These are phyloP conservation scores for Callithrix jacchus DNA, from an alignment of 2,113 vertebrate genomes.

Conservation along the genomic window DNA sequence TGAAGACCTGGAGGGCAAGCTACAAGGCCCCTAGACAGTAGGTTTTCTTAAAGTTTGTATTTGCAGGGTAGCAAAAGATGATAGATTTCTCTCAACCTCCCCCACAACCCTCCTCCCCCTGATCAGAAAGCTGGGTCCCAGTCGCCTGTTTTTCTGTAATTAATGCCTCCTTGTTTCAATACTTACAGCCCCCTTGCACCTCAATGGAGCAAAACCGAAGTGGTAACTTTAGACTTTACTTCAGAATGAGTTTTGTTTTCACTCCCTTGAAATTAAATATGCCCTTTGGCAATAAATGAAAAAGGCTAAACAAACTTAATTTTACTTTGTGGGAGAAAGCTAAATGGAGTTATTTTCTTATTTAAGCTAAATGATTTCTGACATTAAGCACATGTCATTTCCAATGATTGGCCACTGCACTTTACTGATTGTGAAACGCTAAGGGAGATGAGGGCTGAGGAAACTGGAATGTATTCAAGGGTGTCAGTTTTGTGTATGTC, in stretches of 20 bases:
- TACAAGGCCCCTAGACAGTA: neutral
- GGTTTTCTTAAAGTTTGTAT: neutral
- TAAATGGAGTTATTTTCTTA: conserved; percentile 74
- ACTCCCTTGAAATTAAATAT: conserved; percentile 61
- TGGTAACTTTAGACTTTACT: conserved; percentile 46
- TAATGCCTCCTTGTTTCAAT: conserved; percentile 25
- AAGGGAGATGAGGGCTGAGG: conserved; percentile 35
- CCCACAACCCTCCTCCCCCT: no score
- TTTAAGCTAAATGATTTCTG: conserved; percentile 71
- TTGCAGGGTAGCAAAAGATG: neutral
- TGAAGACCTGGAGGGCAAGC: neutral
- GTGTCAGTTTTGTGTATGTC: neutral
- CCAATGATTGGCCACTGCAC: conserved; percentile 57
- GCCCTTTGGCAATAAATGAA: conserved; percentile 73
- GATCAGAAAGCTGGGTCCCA: neutral
- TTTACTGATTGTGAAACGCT: conserved; percentile 49
- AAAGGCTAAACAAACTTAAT: conserved; percentile 75
- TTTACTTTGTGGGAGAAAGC: conserved; percentile 73
- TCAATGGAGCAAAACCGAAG: neutral
- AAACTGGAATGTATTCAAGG: neutral
- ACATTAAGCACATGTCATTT: conserved; percentile 72
- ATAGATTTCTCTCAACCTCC: neutral
- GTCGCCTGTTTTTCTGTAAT: neutral
- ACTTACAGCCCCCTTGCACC: conserved; percentile 56
- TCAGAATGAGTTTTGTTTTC: conserved; percentile 56